Conservation (phyloP, 2,888 invertebrate genomes). For the Sclerodermus sp. region DNA sequence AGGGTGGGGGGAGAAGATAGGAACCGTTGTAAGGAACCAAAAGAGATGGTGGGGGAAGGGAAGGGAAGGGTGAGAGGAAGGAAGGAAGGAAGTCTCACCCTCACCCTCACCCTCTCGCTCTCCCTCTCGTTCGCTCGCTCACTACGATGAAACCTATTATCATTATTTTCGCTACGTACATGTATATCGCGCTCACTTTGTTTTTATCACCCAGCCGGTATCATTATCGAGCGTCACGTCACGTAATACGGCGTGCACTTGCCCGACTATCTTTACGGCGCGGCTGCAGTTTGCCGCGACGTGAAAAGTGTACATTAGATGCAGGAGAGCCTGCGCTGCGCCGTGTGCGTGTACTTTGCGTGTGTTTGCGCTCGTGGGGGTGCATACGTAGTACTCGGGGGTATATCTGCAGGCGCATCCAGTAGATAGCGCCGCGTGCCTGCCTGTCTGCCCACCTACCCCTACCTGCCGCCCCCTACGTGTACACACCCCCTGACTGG, state of each 20-base stretch:
- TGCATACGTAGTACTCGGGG: too few species aligned
- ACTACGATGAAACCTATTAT: not conserved
- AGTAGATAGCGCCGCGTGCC: not conserved
- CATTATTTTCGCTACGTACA: not conserved
- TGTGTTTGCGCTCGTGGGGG: not conserved
- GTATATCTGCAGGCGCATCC: not conserved
- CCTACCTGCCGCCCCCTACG: not conserved
- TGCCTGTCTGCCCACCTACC: too few species aligned
- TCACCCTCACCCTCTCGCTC: not conserved
- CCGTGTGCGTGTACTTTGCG: not conserved
- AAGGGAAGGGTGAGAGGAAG: conserved; percentile 2
- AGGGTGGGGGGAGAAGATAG: not conserved
- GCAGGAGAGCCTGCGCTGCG: conserved; percentile 17
- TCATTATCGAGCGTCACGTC: conserved; percentile 38
- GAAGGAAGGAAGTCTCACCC: too few species aligned
- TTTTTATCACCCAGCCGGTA: conserved; percentile 32
- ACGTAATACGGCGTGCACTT: conserved; percentile 31
- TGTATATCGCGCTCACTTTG: conserved; percentile 23
- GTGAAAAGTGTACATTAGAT: conserved; percentile 40
- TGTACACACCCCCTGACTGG: conserved; percentile 15
- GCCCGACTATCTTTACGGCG: conserved; percentile 34
- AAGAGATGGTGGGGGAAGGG: not conserved
- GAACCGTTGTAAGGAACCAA: not conserved
- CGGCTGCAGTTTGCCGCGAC: conserved; percentile 34
- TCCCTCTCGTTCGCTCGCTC: not conserved